These are phyloP conservation scores for Cetonia aurata DNA, from an alignment of 2,888 invertebrate species.

Conservation along the genomic window DNA sequence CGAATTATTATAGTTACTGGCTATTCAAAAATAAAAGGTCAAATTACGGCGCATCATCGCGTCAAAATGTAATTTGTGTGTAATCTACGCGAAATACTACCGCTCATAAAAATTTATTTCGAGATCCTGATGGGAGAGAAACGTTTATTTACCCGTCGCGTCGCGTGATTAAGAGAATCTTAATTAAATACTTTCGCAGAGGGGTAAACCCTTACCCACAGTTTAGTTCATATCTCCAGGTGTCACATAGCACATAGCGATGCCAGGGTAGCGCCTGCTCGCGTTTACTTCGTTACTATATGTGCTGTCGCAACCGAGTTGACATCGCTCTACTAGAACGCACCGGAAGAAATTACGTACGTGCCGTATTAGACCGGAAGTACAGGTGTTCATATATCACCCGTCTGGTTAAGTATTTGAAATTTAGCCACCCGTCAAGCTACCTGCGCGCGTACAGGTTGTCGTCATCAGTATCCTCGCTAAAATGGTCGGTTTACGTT, in stretches of 20 bases:
- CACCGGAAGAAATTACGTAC: slow-evolving; percentile 46
- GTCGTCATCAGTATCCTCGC: neutral
- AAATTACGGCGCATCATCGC: neutral
- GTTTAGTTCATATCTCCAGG: slow-evolving; percentile 66
- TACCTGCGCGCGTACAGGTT: neutral
- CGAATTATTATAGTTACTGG: too few species aligned
- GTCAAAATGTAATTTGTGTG: slow-evolving; percentile 18
- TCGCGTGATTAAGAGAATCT: slow-evolving; percentile 32
- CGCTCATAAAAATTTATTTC: slow-evolving; percentile 15
- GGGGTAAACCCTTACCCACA: slow-evolving; percentile 15
- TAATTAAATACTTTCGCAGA: slow-evolving; percentile 65
- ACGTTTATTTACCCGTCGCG: slow-evolving; percentile 31
- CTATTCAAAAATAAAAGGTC: too few species aligned
- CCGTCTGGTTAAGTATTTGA: slow-evolving; percentile 46
- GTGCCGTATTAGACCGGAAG: slow-evolving; percentile 49
- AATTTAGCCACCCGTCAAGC: slow-evolving; percentile 46
- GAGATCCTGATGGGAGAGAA: slow-evolving; percentile 10
- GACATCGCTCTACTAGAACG: slow-evolving; percentile 1
- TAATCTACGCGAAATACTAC: slow-evolving; percentile 26
- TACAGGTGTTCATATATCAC: slow-evolving; percentile 60
- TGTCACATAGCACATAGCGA: slow-evolving; percentile 67
- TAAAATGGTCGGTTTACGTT: slow-evolving; percentile 1
- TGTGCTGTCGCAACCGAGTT: neutral
- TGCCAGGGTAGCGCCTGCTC: slow-evolving; percentile 55
- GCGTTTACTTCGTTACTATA: slow-evolving; percentile 7